Base-by-base conservation (phyloP, 2,888 invertebrate genomes). In the Drosophila emarginata region DNA sequence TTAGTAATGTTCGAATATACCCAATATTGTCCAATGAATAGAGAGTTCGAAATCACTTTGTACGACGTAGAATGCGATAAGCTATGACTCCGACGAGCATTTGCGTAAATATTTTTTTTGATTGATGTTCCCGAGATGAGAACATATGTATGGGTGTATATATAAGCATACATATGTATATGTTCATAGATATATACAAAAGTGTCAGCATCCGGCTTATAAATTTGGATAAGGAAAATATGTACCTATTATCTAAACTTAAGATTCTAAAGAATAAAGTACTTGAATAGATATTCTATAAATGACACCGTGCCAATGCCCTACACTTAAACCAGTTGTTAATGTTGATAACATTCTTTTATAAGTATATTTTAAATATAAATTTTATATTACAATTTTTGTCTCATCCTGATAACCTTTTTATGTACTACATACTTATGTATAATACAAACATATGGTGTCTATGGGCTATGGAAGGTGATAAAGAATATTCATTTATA, bases 41-140 rank as follows among this genome's bases (percentile, higher is more conserved):
- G 45, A 21, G 45, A 21, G 21, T 45, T 14, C 21, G 21, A 21
- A 51, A 51, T 51, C 32, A 51, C 32, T 32, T 32, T 11, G 15
- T 54, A 36, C 54, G 54, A 36, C 54, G 54, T 36, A 54, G 32
- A 54, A 11, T 18, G 54, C 15, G 54, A 54, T 54, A 54, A 54
- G 54, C 54, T 32, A 54, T 53, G 53, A 53, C 15, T 28, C 53
- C 53, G 53, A 53, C 53, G 15, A 54, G 32, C 53, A 18, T 54
- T 54, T 54, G 53, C 53, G 53, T 54, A 54, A 54, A 54, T 54
- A 45, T 32, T 32, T 28, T 32, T 54, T 54, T 52, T 23, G 26
- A 52, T n/a, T 52, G 52, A 26, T 52, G 52, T 52, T 52, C 23
- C 7, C 14, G 9, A 45, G 45, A 37, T 4, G 37, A 5, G 37